These are phyloP conservation scores for Conopomorpha cramerella DNA, from an alignment of 1,140 invertebrate species.

Conservation along the genomic window DNA sequence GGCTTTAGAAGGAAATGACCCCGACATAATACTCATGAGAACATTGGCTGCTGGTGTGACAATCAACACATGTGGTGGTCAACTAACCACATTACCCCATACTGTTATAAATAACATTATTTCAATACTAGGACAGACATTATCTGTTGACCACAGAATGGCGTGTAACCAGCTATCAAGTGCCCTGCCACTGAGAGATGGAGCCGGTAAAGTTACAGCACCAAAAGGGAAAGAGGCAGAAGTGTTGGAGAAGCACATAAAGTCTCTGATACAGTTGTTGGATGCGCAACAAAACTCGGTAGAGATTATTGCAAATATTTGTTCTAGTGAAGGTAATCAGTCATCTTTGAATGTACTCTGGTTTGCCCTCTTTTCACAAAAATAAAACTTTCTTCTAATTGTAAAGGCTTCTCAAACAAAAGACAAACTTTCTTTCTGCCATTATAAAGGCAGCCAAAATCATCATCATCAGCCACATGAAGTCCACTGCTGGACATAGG, in stretches of 20 bases:
- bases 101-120: conserved; percentile 44
- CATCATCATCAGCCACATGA: too few relatives aligned
- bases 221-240: conserved; percentile 34
- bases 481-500: too few relatives aligned
- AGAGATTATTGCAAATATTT: conserved; percentile 74
- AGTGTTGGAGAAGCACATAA: conserved; percentile 42
- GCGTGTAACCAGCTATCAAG: conserved; percentile 54
- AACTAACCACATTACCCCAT: conserved; percentile 29
- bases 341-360: too few relatives aligned
- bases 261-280: conserved; percentile 56
- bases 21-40: conserved; percentile 55
- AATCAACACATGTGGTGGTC: conserved; percentile 51
- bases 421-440: too few relatives aligned
- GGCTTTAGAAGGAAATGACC: conserved; percentile 32
- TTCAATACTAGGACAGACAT: conserved; percentile 42
- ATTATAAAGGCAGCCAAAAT: too few relatives aligned
- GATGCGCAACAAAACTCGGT: conserved; percentile 68
- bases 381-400: too few relatives aligned
- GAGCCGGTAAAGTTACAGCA: conserved; percentile 14
- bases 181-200: conserved; percentile 40
- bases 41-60: conserved; percentile 62
- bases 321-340: conserved; percentile 67
- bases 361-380: too few relatives aligned
- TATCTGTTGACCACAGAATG: conserved; percentile 43
- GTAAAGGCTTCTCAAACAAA: too few relatives aligned